Evolutionary conservation across 2,797 vertebrate genomes (phyloP).

Genomic region (Ctenopoma kingsleyae): DNA sequence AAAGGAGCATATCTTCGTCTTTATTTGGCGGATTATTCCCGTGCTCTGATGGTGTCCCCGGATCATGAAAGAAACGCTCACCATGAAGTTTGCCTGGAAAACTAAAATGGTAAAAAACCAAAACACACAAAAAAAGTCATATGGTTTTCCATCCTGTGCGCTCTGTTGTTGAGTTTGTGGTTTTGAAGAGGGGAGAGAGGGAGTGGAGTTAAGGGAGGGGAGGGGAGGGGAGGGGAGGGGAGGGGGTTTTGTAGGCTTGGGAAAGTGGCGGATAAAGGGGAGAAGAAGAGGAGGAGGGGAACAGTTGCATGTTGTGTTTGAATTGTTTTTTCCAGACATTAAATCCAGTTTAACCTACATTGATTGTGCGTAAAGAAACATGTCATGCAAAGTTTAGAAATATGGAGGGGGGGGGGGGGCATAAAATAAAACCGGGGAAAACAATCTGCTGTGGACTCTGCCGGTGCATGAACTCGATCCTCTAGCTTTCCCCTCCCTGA

Average conservation of each 20-base stretch:
- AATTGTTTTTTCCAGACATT: conserved; percentile 48
- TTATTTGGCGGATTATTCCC: conserved; percentile 50
- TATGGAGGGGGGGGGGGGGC: neutral
- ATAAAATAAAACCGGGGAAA: neutral
- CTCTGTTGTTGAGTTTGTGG: conserved; percentile 67
- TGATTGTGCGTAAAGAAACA: conserved; percentile 33
- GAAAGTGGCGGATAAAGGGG: conserved; percentile 77
- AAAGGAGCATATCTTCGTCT: conserved; percentile 23
- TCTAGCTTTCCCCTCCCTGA: conserved; percentile 28
- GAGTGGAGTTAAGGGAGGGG: conserved; percentile 17
- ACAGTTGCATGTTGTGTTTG: conserved; percentile 47
- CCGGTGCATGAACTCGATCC: conserved; percentile 38
- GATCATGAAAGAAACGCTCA: conserved; percentile 87
- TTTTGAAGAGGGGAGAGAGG: conserved; percentile 35
- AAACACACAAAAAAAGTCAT: neutral
- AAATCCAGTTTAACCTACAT: conserved; percentile 54
- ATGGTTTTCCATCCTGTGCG: conserved; percentile 34
- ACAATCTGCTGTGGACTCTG: conserved; percentile 22
- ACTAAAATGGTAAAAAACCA: conserved; percentile 91
- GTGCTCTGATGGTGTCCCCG: conserved; percentile 80
- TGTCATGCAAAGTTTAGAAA: conserved; percentile 42
- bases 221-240: conserved; percentile 34
- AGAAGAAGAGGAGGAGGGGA: conserved; percentile 17
- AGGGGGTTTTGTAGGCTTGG: conserved; percentile 49
- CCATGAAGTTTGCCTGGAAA: conserved; percentile 96